A percentile compares a stretch with the other conserved stretches of the same genome.
phyloP scores from a whole-genome alignment of 2,113 vertebrate species.

The Sphaerodactylus townsendi region DNA sequence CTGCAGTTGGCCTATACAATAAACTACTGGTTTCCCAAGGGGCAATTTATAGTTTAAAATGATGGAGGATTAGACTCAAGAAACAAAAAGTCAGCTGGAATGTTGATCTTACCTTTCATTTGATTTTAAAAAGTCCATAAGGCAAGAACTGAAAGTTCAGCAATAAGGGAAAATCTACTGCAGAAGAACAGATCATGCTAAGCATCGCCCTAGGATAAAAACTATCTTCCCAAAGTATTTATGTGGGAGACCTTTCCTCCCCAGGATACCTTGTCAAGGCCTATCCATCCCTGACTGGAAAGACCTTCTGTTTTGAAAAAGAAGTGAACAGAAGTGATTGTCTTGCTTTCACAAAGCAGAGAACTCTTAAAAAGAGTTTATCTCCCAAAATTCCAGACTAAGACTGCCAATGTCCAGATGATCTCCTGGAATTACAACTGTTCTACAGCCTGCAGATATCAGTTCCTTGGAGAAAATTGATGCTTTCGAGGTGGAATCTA shows the following conservation, averaged over 20 bases:
- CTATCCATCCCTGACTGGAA: rapidly evolving
- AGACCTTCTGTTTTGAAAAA: not conserved
- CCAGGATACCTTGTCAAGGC: not conserved
- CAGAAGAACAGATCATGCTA: rapidly evolving
- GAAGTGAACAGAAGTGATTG: not conserved
- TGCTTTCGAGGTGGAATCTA: no score
- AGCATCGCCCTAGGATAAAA: not conserved
- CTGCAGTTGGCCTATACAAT: slow-evolving; percentile 45
- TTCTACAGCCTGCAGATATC: no score
- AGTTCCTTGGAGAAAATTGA: no score
- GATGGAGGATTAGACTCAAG: slow-evolving; percentile 55
- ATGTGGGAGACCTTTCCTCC: not conserved
- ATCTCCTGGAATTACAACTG: no score
- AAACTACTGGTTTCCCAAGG: slow-evolving; percentile 52
- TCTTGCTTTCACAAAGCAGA: not conserved
- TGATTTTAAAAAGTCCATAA: slow-evolving; percentile 44
- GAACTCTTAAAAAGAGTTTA: not conserved
- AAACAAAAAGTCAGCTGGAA: slow-evolving; percentile 58
- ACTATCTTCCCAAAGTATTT: rapidly evolving
- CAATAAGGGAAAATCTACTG: not conserved
- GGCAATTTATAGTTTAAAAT: slow-evolving; percentile 58
- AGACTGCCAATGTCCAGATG: no score
- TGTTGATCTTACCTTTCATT: slow-evolving; percentile 44
- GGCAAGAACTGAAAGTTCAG: slow-evolving; percentile 38
- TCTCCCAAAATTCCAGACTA: not conserved